Percentiles rank a stretch among this genome's conserved stretches.
These are phyloP conservation scores for Netelia fuscicornis DNA, from an alignment of 2,888 invertebrate genomes.

Conservation along the genomic window DNA sequence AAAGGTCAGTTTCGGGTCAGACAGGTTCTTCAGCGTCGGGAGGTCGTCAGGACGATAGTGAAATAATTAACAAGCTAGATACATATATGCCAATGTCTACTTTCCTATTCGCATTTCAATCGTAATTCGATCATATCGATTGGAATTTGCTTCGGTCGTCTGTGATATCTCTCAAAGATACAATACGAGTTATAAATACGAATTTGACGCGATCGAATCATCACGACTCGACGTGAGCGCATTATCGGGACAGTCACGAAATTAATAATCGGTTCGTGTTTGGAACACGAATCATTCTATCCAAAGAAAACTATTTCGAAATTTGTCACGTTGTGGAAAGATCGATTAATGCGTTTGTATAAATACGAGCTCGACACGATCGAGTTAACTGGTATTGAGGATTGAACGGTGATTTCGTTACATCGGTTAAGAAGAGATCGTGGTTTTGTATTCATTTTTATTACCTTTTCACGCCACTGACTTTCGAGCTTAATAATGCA, in stretches of 20 bases:
- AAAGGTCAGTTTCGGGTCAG: conserved; percentile 42
- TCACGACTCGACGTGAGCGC: too few relatives aligned
- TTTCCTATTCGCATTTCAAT: neutral
- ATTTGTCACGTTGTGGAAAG: neutral
- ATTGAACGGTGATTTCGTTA: too few relatives aligned
- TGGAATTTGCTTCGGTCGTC: too few relatives aligned
- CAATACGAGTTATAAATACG: neutral
- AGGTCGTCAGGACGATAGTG: conserved; percentile 2
- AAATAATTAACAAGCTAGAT: conserved; percentile 16
- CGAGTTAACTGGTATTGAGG: too few relatives aligned
- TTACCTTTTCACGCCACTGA: too few relatives aligned
- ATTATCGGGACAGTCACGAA: too few relatives aligned
- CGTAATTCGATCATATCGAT: too few relatives aligned
- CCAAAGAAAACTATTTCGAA: neutral
- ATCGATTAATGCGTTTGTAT: neutral
- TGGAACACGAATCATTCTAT: neutral
- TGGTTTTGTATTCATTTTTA: too few relatives aligned
- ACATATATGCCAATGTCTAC: neutral
- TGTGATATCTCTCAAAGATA: too few relatives aligned
- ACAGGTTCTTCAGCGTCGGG: neutral
- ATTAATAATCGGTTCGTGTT: neutral
- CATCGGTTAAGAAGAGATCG: too few relatives aligned
- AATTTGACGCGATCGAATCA: neutral
- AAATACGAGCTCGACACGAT: too few relatives aligned
- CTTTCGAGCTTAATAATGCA: too few relatives aligned